Evolutionary conservation across 1,140 invertebrate genomes (phyloP), one percentile per base, ranked within the genome.

Genomic region (Fragariocoptes setiger): DNA sequence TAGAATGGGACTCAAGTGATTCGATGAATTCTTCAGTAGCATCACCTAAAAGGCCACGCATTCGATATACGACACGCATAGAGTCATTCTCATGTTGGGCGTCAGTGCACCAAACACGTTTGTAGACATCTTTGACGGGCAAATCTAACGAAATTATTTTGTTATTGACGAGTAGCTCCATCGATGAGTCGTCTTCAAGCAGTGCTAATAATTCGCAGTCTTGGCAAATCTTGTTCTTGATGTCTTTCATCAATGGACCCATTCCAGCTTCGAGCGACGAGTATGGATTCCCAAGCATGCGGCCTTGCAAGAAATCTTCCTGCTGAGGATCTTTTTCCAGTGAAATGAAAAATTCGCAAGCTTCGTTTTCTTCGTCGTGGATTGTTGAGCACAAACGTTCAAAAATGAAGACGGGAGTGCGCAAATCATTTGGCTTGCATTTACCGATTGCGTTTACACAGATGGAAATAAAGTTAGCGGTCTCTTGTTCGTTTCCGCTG

Each of bases 11-110:
- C 38, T 76, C 79, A 16, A 95, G 59, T 2, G 75, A 82, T 59
- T 94, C 86, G 13, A 95, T 78, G 59, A 95, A 94, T 58, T 94
- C 86, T 55, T 94, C 88, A 0, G 88, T 95, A 1, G 88, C 86
- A 61, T 95, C 88, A 8, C 88, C 88, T 3, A 94, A 65, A 18
- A 97, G 58, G 3, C 88, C 88, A 46, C 86, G 65, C 83, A 95
- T 94, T 38, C 88, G 69, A 58, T 95, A 97, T n/a, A 95, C 74
- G 4, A 95, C 74, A n/a, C 83, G 67, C 88, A 97, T 95, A 0
- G 80, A 74, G 52, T 86, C 80, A n/a, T 31, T 31, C 25, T 31
- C 25, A 22, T 74, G 74, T 35, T 49, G 51, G n/a, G n/a, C n/a
- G 46, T 78, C 76, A 8, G 72, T 66, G 5, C 82, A 61, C 80